Conservation (phyloP, 2,888 invertebrate species). For the Caradrina clavipalpis region DNA sequence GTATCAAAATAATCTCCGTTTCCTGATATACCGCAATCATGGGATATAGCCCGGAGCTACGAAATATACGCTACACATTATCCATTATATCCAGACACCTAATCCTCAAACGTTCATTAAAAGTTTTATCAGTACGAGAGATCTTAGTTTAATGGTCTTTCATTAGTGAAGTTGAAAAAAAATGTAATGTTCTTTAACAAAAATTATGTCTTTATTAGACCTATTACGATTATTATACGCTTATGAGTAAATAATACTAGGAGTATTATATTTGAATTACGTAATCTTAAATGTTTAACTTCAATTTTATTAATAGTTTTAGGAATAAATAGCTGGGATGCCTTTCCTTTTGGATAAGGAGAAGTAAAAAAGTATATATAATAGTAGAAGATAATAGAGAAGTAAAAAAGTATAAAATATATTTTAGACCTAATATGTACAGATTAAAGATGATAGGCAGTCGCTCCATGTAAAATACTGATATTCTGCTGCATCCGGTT, state of each 20-base stretch:
- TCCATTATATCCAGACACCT: constrained; percentile 70
- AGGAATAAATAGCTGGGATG: not conserved
- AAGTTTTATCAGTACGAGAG: constrained; percentile 42
- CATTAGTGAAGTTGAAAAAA: constrained; percentile 70
- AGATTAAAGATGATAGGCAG: too few relatives aligned
- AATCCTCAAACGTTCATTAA: constrained; percentile 23
- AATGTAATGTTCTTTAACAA: constrained; percentile 69
- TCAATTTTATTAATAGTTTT: constrained; percentile 3
- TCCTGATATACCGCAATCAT: constrained; percentile 77
- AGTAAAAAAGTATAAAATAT: too few relatives aligned
- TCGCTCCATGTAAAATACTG: too few relatives aligned
- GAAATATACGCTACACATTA: constrained; percentile 69
- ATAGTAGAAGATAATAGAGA: too few relatives aligned
- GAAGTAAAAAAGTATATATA: not conserved
- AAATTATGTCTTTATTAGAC: constrained; percentile 85
- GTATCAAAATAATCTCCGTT: constrained; percentile 68
- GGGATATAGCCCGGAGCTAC: constrained; percentile 80
- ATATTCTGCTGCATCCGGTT: too few relatives aligned
- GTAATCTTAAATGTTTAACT: constrained; percentile 17
- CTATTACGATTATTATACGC: constrained; percentile 79
- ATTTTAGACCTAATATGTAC: too few relatives aligned
- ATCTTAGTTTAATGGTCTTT: constrained; percentile 68
- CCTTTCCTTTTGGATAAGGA: not conserved
- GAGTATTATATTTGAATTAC: constrained; percentile 63
- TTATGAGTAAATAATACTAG: constrained; percentile 65